Base-by-base conservation (phyloP, 2,797 vertebrate species). In the Acrossocheilus wenchowensis region DNA sequence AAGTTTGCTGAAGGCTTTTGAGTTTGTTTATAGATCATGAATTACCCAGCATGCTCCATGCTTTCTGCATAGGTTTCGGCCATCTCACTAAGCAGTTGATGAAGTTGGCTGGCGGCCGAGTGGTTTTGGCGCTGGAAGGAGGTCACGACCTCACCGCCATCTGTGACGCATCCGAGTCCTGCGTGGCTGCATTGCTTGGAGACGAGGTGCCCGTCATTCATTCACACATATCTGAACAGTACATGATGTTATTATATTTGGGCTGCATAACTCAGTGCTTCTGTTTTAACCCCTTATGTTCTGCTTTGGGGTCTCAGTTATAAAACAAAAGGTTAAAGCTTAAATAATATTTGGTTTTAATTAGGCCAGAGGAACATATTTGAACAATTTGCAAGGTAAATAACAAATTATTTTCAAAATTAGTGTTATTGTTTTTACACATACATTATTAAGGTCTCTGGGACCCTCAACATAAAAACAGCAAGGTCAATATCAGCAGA, bases 1-100 rank as follows among this genome's bases (percentile, higher is more conserved):
- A 39, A 14, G 26, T 12, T 34, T 74, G 41, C n/a, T 45, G 5
- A 79, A 79, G 78, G 39, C 78, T 80, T 80, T 26, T 19, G 54
- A 81, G 60, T 36, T 12, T 57, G 15, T 66, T 52, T 73, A 30
- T 82, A 78, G 62, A 36, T 71, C 34, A 48, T 78, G 60, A 78
- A 82, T 86, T 79, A 75, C 74, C n/a, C 79, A 80, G 69, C 73
- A 85, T 87, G 78, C 45, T 78, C 8, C 78, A 66, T 52, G 36
- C 75, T 50, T 45, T 64, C 80, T 39, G 19, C 1, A 60, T 93
- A 99, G 98, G 98, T 94, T 99, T 99, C 0, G 97, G 97, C 74
- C 96, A 97, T 94, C 93, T 99, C 73, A 99, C 98, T 26, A 97
- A 97, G 93, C 96, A 99, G 94, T 93, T 99, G 93, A 99, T 99